Base-by-base conservation (phyloP, 35 echinoderm and acorn worm species). In the Heliocidaris tuberculata region DNA sequence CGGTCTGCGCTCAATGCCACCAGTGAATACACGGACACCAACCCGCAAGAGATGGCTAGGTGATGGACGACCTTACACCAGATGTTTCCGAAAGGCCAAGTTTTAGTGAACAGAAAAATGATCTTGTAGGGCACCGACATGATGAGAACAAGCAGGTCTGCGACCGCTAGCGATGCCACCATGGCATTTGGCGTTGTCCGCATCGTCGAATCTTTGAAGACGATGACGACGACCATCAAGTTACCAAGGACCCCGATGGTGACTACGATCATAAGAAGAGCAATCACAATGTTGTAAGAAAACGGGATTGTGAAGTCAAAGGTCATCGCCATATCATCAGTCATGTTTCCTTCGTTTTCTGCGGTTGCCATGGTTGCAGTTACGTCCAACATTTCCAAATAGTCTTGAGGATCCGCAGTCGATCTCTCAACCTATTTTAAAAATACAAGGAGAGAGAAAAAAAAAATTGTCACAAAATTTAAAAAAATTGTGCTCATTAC, bases 151-250 rank as follows among this genome's bases (percentile, higher is more conserved):
- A 98, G 56, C 17, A 98, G 95, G 50, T 98, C 97, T 29, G 96
- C 97, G 30, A 98, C 59, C 11, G 95, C 97, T n/a, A 98, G 97
- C n/a, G 96, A 96, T 6, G 97, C 96, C 31, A 98, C 97, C 17
- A 98, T 92, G 21, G 94, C 96, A 86, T 98, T 98, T 12, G 97
- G 97, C 47, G 97, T 96, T 85, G 92, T 97, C 49, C 97, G 89
- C 97, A 98, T 98, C n/a, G 96, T 94, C 3, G 94, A 48, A 47
- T 98, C 96, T 16, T 96, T 48, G 11, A 98, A 31, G 13, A 98
- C 97, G n/a, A 98, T 96, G 13, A 93, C 94, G 19, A 98, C 94
- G 4, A 98, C 86, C 31, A 95, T 96, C 31, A 94, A 95, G 61
- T 98, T 98, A n/a, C 97, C 97, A n/a, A 98, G 91, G 31, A 88